A percentile compares a stretch with the other conserved stretches of the same genome.
phyloP scores from a whole-genome alignment of 2,113 vertebrate species.

The Limnothrissa miodon region DNA sequence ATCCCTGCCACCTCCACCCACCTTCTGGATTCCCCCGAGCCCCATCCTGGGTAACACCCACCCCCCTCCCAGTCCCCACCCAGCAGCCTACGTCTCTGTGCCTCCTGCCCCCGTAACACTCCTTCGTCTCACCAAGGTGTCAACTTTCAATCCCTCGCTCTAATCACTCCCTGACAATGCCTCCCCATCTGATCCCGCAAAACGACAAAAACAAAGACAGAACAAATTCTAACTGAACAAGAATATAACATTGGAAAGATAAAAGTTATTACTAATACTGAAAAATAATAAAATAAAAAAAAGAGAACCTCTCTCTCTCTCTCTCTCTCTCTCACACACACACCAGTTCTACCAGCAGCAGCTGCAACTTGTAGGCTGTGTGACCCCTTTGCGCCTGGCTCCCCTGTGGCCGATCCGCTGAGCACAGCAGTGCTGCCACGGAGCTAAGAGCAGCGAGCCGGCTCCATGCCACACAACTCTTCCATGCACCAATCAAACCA shows the following conservation, averaged over 20 bases:
- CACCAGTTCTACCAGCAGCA: not conserved
- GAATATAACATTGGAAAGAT: not conserved
- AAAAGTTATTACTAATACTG: not conserved
- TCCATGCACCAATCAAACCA: not conserved
- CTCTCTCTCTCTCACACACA: not conserved
- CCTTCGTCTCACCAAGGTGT: conserved; percentile 57
- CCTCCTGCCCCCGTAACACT: not conserved
- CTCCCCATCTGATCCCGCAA: conserved; percentile 12
- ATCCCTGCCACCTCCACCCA: not conserved
- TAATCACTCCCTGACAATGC: conserved; percentile 35
- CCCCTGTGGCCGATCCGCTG: not conserved
- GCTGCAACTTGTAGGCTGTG: not conserved
- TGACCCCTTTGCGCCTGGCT: not conserved
- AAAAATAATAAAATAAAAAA: no score
- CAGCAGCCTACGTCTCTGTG: not conserved
- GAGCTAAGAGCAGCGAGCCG: not conserved
- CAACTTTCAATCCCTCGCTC: conserved; percentile 57
- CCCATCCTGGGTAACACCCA: not conserved
- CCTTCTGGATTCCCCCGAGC: conserved; percentile 13
- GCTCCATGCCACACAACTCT: not conserved
- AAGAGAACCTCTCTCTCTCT: not conserved
- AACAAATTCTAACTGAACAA: not conserved
- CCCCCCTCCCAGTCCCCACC: no score
- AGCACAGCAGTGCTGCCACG: not conserved
- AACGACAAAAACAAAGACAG: conserved; percentile 23